A percentile compares a stretch with the other conserved stretches of the same genome.
These are phyloP conservation scores for Polydrusus cervinus DNA, from an alignment of 2,888 invertebrate genomes.

Conservation along the genomic window DNA sequence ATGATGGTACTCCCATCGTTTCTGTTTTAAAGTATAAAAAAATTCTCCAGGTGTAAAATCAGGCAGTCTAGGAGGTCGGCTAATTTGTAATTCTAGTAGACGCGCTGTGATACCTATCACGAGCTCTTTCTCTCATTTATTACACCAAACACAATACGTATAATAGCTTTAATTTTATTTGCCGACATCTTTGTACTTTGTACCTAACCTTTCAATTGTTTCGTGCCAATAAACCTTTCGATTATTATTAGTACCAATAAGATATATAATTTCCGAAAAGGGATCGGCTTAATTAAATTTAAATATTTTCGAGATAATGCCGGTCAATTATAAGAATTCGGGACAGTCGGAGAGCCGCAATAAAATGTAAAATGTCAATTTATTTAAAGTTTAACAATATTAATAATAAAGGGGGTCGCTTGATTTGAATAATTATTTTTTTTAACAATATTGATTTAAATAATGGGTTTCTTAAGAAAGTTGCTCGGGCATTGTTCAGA, in stretches of 20 bases:
- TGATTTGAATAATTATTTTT: conserved; percentile 11
- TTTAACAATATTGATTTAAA: conserved; percentile 11
- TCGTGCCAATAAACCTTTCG: conserved; percentile 13
- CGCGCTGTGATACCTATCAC: not conserved
- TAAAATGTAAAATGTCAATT: conserved; percentile 17
- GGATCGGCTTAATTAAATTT: conserved; percentile 35
- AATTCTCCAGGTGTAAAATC: conserved; percentile 1
- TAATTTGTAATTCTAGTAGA: conserved; percentile 6
- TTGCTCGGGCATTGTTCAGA: not conserved
- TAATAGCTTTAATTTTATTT: conserved; percentile 35
- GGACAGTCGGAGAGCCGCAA: not conserved
- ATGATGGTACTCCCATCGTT: too few species aligned
- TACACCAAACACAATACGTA: conserved; percentile 5
- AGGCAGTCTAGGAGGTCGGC: not conserved
- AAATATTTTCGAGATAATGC: conserved; percentile 22
- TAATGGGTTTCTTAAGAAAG: conserved; percentile 8
- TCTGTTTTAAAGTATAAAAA: too few species aligned
- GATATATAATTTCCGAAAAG: conserved; percentile 26
- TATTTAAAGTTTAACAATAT: conserved; percentile 6
- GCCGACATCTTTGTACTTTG: conserved; percentile 26
- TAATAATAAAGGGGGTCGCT: conserved; percentile 2
- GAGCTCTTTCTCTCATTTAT: conserved; percentile 2
- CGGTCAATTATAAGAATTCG: conserved; percentile 24
- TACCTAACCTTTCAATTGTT: conserved; percentile 29
- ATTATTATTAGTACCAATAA: conserved; percentile 23